Evolutionary conservation across 2,797 vertebrate species (phyloP).

Genomic region (Tinamus major): DNA sequence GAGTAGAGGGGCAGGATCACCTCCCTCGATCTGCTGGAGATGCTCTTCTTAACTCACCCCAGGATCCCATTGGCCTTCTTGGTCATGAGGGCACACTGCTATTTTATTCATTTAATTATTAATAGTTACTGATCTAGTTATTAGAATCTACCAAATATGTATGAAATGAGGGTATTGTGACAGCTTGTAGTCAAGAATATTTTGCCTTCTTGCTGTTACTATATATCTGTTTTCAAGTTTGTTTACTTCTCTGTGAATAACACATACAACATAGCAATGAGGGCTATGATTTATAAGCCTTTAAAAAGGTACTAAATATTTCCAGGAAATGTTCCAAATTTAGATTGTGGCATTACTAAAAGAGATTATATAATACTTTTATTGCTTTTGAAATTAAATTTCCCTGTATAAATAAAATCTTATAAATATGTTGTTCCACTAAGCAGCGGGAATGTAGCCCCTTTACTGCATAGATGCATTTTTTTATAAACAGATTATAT

Average conservation of each 20-base stretch:
- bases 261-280: background rate
- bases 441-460: background rate
- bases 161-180: background rate
- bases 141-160: background rate
- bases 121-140: background rate
- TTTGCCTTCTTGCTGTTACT: background rate
- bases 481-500: conserved; percentile 15
- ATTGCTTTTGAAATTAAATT: background rate
- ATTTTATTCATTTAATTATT: background rate
- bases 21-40: too few relatives aligned
- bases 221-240: background rate
- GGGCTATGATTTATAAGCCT: background rate
- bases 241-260: background rate
- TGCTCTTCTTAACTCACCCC: too few relatives aligned
- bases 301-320: background rate
- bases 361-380: background rate
- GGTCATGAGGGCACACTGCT: too few relatives aligned
- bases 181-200: background rate
- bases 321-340: background rate
- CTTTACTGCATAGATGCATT: conserved; percentile 21
- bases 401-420: background rate
- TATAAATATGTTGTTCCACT: background rate
- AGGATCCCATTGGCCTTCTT: too few relatives aligned
- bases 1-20: too few relatives aligned
- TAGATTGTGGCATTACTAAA: background rate